Evolutionary conservation across 2,888 invertebrate genomes (phyloP).

Genomic region (Pasiphila rectangulata): DNA sequence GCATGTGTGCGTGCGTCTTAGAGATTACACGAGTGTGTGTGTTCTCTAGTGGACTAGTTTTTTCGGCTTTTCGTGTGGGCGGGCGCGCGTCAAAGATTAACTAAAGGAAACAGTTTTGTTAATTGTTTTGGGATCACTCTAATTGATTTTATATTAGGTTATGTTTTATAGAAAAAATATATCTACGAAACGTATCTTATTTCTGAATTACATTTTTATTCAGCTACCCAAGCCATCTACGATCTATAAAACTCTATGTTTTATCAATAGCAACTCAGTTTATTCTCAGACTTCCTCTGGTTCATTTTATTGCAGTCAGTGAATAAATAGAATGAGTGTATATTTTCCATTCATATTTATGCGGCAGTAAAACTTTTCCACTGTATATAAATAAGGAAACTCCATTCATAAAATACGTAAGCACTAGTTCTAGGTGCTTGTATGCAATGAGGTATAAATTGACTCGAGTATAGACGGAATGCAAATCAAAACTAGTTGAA

Average conservation of each 20-base stretch:
- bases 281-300: constrained; percentile 3
- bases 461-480: not conserved
- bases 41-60: constrained; percentile 54
- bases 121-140: constrained; percentile 63
- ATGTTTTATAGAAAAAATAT: constrained; percentile 2
- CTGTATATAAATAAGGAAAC: constrained; percentile 24
- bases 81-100: constrained; percentile 71
- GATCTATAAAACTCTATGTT: constrained; percentile 9
- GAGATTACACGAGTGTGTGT: constrained; percentile 32
- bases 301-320: constrained; percentile 3
- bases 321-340: constrained; percentile 10
- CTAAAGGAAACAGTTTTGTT: constrained; percentile 64
- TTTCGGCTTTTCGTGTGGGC: constrained; percentile 70
- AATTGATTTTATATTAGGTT: constrained; percentile 49
- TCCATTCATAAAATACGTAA: constrained; percentile 36
- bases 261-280: constrained; percentile 3
- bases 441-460: constrained; percentile 33
- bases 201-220: not conserved
- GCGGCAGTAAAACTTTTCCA: constrained; percentile 17
- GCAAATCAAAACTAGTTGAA: too few species aligned
- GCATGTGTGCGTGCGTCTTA: constrained; percentile 53
- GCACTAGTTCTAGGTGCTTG: constrained; percentile 10
- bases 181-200: not conserved
- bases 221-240: not conserved
- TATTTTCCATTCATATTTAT: constrained; percentile 17